Percentiles rank a stretch among this genome's conserved stretches.
These are phyloP conservation scores for Alloplasta piceator DNA, from an alignment of 2,888 invertebrate species.

Conservation along the genomic window DNA sequence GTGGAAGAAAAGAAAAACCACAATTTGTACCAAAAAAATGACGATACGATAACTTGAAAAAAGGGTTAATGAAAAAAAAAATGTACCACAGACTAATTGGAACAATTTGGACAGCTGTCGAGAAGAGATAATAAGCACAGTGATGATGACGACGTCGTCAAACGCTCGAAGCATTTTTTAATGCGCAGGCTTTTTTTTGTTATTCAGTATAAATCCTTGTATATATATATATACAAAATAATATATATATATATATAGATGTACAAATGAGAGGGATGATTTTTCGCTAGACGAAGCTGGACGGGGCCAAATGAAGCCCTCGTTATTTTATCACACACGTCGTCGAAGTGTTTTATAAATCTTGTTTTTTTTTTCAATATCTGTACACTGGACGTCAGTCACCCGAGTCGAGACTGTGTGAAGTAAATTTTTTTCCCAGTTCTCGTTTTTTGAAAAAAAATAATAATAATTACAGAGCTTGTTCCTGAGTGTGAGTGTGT, in stretches of 20 bases:
- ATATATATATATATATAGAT: background rate
- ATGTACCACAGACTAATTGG: constrained; percentile 31
- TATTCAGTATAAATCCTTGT: constrained; percentile 35
- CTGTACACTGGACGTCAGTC: constrained; percentile 30
- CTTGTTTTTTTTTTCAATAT: constrained; percentile 1
- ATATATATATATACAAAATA: background rate
- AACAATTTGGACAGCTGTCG: constrained; percentile 40
- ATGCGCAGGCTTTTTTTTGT: constrained; percentile 48
- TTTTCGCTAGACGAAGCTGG: constrained; percentile 52
- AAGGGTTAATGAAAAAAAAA: constrained; percentile 55
- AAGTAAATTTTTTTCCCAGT: constrained; percentile 48
- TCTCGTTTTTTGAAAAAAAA: constrained; percentile 16
- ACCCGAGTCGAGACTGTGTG: constrained; percentile 44
- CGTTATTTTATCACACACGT: constrained; percentile 28
- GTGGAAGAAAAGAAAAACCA: constrained; percentile 27
- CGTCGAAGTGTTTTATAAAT: constrained; percentile 28
- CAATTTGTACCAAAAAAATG: background rate
- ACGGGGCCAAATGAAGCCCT: constrained; percentile 34
- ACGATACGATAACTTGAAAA: constrained; percentile 38
- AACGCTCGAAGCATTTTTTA: constrained; percentile 54
- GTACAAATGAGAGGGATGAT: constrained; percentile 35
- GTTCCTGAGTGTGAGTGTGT: background rate
- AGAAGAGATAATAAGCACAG: constrained; percentile 49
- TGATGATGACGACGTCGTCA: constrained; percentile 28
- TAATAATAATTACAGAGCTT: background rate